phyloP scores from a whole-genome alignment of 2,888 invertebrate species.

The Malthinus flaveolus region DNA sequence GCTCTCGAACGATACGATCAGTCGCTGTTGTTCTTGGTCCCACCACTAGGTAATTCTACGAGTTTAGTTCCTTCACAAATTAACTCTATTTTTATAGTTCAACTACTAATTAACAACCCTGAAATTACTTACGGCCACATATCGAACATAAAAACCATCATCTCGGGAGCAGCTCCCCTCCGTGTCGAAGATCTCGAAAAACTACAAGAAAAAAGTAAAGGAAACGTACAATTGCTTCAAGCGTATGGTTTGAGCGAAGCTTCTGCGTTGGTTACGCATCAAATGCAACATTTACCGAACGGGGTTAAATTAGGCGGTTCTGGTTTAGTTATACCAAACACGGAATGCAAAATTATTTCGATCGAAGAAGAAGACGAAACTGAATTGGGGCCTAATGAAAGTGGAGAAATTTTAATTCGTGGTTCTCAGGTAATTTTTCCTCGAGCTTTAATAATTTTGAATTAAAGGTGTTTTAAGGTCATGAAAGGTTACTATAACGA shows the following conservation, averaged over 20 bases:
- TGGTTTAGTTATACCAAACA: slow-evolving; percentile 65
- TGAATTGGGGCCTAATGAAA: slow-evolving; percentile 45
- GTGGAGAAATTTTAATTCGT: slow-evolving; percentile 72
- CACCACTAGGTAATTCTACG: slow-evolving; percentile 56
- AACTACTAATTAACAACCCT: slow-evolving; percentile 36
- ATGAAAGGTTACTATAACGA: slow-evolving; percentile 76
- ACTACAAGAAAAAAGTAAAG: slow-evolving; percentile 38
- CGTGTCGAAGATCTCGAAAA: slow-evolving; percentile 44
- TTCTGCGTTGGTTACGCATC: slow-evolving; percentile 59
- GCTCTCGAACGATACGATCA: slow-evolving; percentile 34
- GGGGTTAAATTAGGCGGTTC: slow-evolving; percentile 47
- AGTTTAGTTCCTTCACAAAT: neutral
- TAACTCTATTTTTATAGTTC: neutral
- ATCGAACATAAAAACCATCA: slow-evolving; percentile 49
- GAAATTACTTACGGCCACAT: slow-evolving; percentile 55
- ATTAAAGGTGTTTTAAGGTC: slow-evolving; percentile 60
- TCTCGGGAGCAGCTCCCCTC: slow-evolving; percentile 59
- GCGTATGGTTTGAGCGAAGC: slow-evolving; percentile 73
- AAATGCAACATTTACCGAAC: slow-evolving; percentile 31
- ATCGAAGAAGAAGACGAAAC: slow-evolving; percentile 38
- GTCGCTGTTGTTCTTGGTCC: slow-evolving; percentile 55
- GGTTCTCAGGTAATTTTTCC: slow-evolving; percentile 65
- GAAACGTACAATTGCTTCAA: slow-evolving; percentile 36
- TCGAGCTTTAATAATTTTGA: neutral
- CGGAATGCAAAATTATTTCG: slow-evolving; percentile 65